Conservation (phyloP, 2,888 invertebrate genomes). For the Dorcus hopei region DNA sequence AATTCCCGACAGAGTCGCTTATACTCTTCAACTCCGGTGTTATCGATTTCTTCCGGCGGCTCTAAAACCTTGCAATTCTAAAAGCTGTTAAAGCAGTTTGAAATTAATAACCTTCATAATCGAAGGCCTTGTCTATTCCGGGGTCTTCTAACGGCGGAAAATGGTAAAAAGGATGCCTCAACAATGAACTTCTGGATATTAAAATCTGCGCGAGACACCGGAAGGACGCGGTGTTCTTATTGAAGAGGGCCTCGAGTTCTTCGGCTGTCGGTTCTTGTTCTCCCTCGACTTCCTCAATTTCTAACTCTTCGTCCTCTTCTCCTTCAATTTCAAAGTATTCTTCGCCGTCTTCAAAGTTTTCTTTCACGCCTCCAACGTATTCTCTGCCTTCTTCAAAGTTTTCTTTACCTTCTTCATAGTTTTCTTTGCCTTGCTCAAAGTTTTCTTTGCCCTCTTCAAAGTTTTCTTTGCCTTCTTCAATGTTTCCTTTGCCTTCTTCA, state of each 20-base stretch:
- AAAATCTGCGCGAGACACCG: constrained; percentile 43
- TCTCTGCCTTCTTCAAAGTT: too few relatives aligned
- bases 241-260: constrained; percentile 34
- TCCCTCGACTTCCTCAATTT: constrained; percentile 30
- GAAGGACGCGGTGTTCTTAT: constrained; percentile 43
- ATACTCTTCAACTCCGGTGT: constrained; percentile 43
- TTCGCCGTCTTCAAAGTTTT: neutral
- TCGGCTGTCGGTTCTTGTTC: constrained; percentile 24
- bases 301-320: constrained; percentile 17
- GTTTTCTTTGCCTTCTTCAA: too few relatives aligned
- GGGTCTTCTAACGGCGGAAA: constrained; percentile 47
- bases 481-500: too few relatives aligned
- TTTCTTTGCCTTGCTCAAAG: too few relatives aligned
- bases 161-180: constrained; percentile 51
- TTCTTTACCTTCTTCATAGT: too few relatives aligned
- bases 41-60: constrained; percentile 33
- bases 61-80: constrained; percentile 21
- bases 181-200: constrained; percentile 50
- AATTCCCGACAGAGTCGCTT: constrained; percentile 42
- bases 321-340: neutral
- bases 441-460: too few relatives aligned
- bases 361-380: too few relatives aligned
- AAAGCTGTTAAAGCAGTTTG: neutral
- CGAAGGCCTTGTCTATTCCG: constrained; percentile 44
- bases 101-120: constrained; percentile 21